phyloP scores from a whole-genome alignment of 2,888 invertebrate species.

The Rotaria sp. region DNA sequence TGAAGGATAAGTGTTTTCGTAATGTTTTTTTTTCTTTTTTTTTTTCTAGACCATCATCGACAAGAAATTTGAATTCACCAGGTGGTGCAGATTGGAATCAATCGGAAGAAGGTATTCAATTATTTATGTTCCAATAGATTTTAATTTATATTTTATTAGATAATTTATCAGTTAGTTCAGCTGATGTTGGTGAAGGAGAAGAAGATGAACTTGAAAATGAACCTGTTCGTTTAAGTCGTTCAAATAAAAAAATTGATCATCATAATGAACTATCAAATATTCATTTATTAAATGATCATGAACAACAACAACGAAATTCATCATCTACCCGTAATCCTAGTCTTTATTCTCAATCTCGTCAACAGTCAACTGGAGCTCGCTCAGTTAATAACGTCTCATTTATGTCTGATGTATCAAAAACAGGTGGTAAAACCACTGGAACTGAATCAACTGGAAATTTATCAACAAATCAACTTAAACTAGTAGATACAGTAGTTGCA shows the following conservation, averaged over 20 bases:
- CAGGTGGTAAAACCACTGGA: neutral
- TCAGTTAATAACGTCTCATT: neutral
- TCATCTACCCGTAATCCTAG: neutral
- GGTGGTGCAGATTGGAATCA: neutral
- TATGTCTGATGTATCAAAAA: conserved; percentile 7
- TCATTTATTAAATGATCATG: too few relatives aligned
- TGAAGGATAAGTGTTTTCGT: neutral
- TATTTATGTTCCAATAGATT: neutral
- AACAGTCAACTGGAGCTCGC: neutral
- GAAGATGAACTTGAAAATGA: conserved; percentile 6
- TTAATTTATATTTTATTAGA: neutral
- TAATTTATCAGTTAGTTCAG: neutral
- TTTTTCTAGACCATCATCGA: neutral
- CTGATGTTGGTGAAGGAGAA: neutral
- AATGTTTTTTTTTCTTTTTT: neutral
- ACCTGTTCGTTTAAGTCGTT: neutral
- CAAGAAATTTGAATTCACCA: neutral
- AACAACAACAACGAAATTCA: neutral
- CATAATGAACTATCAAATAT: neutral
- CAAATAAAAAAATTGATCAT: neutral
- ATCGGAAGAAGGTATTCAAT: neutral
- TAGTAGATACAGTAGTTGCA: too few relatives aligned
- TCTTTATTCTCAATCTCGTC: neutral
- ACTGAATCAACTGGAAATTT: neutral
- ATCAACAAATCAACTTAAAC: neutral